Percentiles rank a stretch among this genome's conserved stretches.
phyloP scores from a whole-genome alignment of 1,140 invertebrate genomes.

The Brachionus angularis region DNA sequence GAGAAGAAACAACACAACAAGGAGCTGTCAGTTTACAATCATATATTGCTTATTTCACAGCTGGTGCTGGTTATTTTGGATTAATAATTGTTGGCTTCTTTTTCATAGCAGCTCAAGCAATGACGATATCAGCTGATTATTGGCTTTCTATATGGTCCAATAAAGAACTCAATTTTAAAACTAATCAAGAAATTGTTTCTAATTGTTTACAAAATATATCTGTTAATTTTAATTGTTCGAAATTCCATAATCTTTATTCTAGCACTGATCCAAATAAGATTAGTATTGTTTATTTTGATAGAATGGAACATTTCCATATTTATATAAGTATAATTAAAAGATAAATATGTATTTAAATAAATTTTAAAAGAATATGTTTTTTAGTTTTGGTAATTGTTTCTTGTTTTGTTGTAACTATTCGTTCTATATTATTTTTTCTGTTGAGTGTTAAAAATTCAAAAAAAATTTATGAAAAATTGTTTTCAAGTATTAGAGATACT shows the following conservation, averaged over 20 bases:
- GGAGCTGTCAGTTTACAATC: slow-evolving; percentile 63
- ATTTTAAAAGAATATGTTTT: too few species aligned
- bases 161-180: background rate
- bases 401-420: too few species aligned
- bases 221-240: background rate
- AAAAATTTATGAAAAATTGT: slow-evolving; percentile 15
- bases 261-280: too few species aligned
- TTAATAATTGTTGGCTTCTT: slow-evolving; percentile 62
- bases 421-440: background rate
- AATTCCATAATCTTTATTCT: too few species aligned
- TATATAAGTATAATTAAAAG: too few species aligned
- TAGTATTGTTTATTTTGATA: too few species aligned
- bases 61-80: slow-evolving; percentile 66
- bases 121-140: slow-evolving; percentile 70
- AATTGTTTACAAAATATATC: too few species aligned
- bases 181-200: background rate
- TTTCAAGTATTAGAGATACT: background rate
- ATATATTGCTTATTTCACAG: slow-evolving; percentile 67
- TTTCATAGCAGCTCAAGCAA: slow-evolving; percentile 66
- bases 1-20: slow-evolving; percentile 58
- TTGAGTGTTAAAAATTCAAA: background rate
- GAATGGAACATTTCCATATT: too few species aligned
- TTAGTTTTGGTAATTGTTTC: too few species aligned
- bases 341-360: too few species aligned
- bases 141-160: slow-evolving; percentile 72